These are phyloP conservation scores for Brachionus sp. DNA, from an alignment of 1,140 invertebrate genomes.

Conservation along the genomic window DNA sequence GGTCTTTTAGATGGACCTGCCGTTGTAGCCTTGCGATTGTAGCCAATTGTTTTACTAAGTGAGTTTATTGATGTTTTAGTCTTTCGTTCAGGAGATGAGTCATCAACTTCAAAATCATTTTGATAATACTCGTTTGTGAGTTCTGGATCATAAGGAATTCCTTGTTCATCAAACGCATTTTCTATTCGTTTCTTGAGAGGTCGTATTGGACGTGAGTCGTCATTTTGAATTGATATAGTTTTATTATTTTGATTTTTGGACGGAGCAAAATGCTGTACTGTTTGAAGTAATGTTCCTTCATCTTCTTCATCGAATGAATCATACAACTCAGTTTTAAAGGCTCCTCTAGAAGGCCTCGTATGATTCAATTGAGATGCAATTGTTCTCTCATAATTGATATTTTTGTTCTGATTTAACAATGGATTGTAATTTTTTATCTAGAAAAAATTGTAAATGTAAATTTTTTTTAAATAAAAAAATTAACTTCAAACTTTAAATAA, in stretches of 20 bases:
- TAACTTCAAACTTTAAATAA: no score
- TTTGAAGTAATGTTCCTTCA: slow-evolving; percentile 48
- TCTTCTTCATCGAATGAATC: slow-evolving; percentile 47
- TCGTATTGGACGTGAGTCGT: slow-evolving; percentile 57
- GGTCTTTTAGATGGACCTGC: neutral
- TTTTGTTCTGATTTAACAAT: neutral
- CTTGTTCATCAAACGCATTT: slow-evolving; percentile 52
- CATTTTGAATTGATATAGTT: neutral
- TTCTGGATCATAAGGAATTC: slow-evolving; percentile 55
- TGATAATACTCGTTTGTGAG: slow-evolving; percentile 58
- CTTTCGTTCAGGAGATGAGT: slow-evolving; percentile 35
- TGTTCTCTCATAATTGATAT: neutral
- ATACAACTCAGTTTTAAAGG: neutral
- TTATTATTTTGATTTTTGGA: neutral
- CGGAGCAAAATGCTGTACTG: neutral
- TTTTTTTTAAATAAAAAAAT: neutral
- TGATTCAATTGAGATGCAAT: neutral
- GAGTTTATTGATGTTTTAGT: neutral
- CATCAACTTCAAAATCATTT: slow-evolving; percentile 52
- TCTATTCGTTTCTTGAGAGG: slow-evolving; percentile 57
- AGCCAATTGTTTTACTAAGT: neutral
- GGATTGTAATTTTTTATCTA: slow-evolving; percentile 12
- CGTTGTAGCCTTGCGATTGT: neutral
- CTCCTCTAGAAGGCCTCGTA: neutral
- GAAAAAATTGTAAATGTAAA: neutral